These are phyloP conservation scores for Eleutherodactylus coqui DNA, from an alignment of 2,797 vertebrate species.

Conservation along the genomic window DNA sequence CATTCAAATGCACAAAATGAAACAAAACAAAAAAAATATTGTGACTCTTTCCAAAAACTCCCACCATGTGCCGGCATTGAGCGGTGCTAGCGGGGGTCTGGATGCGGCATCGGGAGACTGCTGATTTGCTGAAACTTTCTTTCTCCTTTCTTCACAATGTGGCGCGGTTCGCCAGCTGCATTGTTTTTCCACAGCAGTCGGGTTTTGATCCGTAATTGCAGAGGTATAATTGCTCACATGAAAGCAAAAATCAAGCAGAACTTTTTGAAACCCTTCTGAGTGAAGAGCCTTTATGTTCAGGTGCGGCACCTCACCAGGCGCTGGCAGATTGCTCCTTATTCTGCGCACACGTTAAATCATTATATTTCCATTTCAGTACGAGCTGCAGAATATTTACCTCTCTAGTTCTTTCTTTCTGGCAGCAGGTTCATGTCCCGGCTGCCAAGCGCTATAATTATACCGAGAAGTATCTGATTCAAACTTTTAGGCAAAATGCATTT, in stretches of 20 bases:
- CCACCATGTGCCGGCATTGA: background rate
- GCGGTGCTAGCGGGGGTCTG: background rate
- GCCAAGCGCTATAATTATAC: constrained; percentile 57
- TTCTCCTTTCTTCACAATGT: background rate
- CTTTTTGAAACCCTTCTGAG: constrained; percentile 24
- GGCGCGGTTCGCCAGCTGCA: background rate
- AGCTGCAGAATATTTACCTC: constrained; percentile 57
- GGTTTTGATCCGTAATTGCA: background rate
- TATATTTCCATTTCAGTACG: constrained; percentile 56
- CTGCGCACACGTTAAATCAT: constrained; percentile 49
- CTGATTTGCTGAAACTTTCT: background rate
- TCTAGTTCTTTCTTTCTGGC: constrained; percentile 48
- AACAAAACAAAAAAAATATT: background rate
- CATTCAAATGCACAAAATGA: background rate
- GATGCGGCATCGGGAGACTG: background rate
- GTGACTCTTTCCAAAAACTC: constrained; percentile 4
- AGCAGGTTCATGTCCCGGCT: background rate
- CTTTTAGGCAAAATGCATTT: constrained; percentile 39
- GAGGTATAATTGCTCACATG: background rate
- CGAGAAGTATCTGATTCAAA: constrained; percentile 48
- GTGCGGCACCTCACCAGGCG: constrained; percentile 15
- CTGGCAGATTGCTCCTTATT: constrained; percentile 39
- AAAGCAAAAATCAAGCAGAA: constrained; percentile 6
- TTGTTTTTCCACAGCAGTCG: constrained; percentile 14
- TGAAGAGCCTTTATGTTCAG: constrained; percentile 26